Evolutionary conservation across 2,888 invertebrate genomes (phyloP), one percentile per base, ranked within the genome.

Genomic region (Leptarthrus brevirostris): DNA sequence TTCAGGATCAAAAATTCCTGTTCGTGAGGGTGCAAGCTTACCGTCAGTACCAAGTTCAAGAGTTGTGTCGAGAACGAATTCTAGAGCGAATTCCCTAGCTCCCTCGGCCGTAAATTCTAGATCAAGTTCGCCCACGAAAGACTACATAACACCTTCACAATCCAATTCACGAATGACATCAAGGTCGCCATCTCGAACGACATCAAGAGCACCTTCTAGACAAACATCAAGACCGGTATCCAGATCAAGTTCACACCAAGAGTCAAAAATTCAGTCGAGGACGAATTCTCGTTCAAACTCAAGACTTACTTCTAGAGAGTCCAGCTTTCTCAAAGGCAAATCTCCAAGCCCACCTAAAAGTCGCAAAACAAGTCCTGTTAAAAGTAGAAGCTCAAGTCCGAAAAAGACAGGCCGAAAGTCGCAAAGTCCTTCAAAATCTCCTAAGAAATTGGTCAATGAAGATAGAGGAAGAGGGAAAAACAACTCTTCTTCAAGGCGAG

Each of bases 1-100:
- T 14, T 16, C 52, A 0, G 56, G 81, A n/a, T 83, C 84, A 0
- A 82, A 82, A 73, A 85, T 85, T 74, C 85, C 85, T 0, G 70
- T 84, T 0, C 79, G 81, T 2, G 81, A 78, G 36, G 76, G 75
- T 53, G 47, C 75, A 2, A 78, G 74, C 16, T 73, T 75, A 10
- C 73, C 73, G 26, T 80, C 79, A 0, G 74, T 78, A 22, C 76
- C 79, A 0, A 79, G 77, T 53, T 80, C 80, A 4, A 77, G 80
- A 64, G 40, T 72, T 5, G 76, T 70, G 10, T 78, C 77, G 14
- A 22, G 73, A 40, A 73, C 40, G 8, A 77, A 76, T 52, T 77
- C 77, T 12, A 53, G 74, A 40, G 64, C 73, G 12, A 53, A 61
- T 14, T 74, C 74, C 5, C 61, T 49, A 10, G 49, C 20, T 3